Conservation (phyloP, 2,113 vertebrate species). For the Hydropotes inermis region DNA sequence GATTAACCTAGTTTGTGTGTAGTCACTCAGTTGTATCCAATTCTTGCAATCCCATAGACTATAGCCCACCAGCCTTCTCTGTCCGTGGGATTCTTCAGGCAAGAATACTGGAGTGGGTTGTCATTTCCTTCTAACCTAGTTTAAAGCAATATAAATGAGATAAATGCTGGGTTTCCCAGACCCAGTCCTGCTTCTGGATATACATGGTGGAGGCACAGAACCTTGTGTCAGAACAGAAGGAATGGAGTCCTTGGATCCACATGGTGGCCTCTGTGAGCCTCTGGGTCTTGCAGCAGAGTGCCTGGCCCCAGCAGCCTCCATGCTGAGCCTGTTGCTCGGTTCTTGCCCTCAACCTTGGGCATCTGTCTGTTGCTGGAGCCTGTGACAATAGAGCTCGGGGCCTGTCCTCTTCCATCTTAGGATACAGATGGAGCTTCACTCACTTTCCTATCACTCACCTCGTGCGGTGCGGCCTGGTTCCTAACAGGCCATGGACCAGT, state of each 20-base stretch:
- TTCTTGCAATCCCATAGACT: not conserved
- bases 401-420: not conserved
- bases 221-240: not conserved
- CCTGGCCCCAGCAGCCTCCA: rapidly evolving
- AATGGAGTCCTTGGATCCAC: not conserved
- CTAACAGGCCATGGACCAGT: not conserved
- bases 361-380: too few species aligned
- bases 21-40: not conserved
- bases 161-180: not conserved
- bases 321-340: too few species aligned
- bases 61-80: not conserved
- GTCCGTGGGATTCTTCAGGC: not conserved
- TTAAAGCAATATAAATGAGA: not conserved
- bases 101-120: not conserved
- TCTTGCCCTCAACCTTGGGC: not conserved
- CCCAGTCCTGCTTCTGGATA: not conserved
- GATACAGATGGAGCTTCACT: not conserved
- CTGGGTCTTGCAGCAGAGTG: not conserved
- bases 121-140: not conserved
- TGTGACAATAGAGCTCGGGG: rapidly evolving
- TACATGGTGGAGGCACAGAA: not conserved
- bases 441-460: not conserved
- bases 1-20: not conserved
- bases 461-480: rapidly evolving
- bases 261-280: not conserved